Conservation (phyloP, 2,113 vertebrate species). For the Lanius collurio region DNA sequence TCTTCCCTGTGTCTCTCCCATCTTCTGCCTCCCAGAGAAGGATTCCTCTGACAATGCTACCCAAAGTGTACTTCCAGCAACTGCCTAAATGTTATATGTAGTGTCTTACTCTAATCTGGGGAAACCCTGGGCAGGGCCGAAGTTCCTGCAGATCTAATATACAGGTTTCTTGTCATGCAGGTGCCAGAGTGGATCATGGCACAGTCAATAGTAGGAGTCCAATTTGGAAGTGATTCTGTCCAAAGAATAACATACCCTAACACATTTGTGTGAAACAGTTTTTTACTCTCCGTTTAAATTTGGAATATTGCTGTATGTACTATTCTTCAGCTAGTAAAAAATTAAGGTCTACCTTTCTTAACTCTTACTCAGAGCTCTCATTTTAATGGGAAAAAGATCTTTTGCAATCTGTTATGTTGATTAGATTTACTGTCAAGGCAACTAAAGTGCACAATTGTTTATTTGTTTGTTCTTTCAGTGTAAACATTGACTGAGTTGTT, state of each 20-base stretch:
- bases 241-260: not conserved
- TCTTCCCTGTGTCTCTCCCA: not conserved
- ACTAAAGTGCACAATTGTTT: slow-evolving; percentile 61
- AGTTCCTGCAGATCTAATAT: not conserved
- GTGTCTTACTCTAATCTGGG: not conserved
- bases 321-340: not conserved
- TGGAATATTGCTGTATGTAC: not conserved
- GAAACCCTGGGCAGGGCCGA: not conserved
- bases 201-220: not conserved
- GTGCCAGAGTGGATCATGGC: not conserved
- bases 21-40: not conserved
- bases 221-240: not conserved
- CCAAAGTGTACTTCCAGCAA: not conserved
- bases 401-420: slow-evolving; percentile 51
- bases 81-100: not conserved
- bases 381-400: slow-evolving; percentile 21
- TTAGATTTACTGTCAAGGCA: slow-evolving; percentile 44
- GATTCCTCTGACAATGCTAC: not conserved
- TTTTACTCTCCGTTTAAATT: not conserved
- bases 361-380: not conserved
- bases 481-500: slow-evolving; percentile 43
- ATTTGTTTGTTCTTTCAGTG: slow-evolving; percentile 50
- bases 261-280: not conserved
- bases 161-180: not conserved
- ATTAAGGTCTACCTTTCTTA: slow-evolving; percentile 8